These are phyloP conservation scores for Hystrix cristata DNA, from an alignment of 2,113 vertebrate species.

Conservation along the genomic window DNA sequence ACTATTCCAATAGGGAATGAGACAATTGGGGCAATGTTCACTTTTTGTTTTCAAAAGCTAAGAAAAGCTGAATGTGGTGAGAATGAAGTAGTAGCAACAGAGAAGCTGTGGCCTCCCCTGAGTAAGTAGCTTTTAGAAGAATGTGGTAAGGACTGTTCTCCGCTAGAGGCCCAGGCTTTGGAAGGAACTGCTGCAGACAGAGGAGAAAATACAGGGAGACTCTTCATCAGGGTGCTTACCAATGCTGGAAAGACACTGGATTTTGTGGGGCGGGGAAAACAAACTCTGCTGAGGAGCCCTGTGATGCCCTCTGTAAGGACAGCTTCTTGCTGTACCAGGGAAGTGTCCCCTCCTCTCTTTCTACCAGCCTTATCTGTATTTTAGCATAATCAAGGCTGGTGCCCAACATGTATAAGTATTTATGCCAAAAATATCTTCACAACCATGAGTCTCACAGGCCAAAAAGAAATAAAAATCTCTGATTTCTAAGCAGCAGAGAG, in stretches of 20 bases:
- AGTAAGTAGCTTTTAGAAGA: background rate
- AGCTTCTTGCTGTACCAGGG: background rate
- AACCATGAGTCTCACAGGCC: background rate
- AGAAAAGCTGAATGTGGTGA: background rate
- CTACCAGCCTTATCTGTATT: background rate
- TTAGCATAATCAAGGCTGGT: background rate
- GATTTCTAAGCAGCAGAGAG: background rate
- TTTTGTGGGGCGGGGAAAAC: background rate
- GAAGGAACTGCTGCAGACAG: background rate
- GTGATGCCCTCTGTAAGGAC: background rate
- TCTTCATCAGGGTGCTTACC: background rate
- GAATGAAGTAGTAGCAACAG: background rate
- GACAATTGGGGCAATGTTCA: background rate
- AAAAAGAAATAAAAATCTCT: background rate
- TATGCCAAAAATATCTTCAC: background rate
- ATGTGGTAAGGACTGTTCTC: background rate
- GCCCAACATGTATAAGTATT: background rate
- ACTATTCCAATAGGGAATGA: background rate
- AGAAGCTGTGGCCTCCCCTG: background rate
- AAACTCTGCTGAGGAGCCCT: background rate
- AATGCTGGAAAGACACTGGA: background rate
- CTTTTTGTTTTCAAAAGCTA: background rate
- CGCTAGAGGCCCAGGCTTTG: background rate
- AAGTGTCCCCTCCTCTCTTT: background rate
- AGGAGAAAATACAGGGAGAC: background rate